Percentiles rank a stretch among this genome's conserved stretches.
phyloP scores from a whole-genome alignment of 2,797 vertebrate genomes.

The Enteromius anoplus region DNA sequence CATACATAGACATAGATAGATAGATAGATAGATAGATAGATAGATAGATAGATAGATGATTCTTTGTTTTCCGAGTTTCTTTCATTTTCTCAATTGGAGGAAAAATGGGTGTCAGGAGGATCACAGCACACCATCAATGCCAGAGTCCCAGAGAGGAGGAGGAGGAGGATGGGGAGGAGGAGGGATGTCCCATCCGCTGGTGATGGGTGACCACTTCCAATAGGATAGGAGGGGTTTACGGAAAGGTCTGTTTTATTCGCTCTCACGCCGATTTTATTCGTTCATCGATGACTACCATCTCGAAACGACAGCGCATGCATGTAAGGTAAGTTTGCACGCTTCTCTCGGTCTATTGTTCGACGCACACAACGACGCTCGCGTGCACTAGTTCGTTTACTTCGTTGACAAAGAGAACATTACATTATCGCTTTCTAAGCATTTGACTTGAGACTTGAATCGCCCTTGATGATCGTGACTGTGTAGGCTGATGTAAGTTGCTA shows the following conservation, averaged over 20 bases:
- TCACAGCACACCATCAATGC: conserved; percentile 21
- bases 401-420: conserved; percentile 18
- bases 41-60: not conserved
- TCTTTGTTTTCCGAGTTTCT: conserved; percentile 16
- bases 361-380: not conserved
- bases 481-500: conserved; percentile 32
- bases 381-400: conserved; percentile 27
- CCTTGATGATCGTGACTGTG: conserved; percentile 26
- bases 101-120: not conserved
- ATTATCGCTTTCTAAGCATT: conserved; percentile 10
- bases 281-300: conserved; percentile 18
- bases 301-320: conserved; percentile 2
- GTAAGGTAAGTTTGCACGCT: conserved; percentile 31
- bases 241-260: conserved; percentile 23
- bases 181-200: conserved; percentile 31
- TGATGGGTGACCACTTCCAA: conserved; percentile 46
- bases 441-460: not conserved
- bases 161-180: conserved; percentile 11
- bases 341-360: conserved; percentile 23
- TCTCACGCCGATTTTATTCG: conserved; percentile 15
- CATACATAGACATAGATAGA: too few relatives aligned
- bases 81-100: conserved; percentile 22
- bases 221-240: conserved; percentile 52
- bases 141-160: not conserved
- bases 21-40: not conserved